Base-by-base conservation (phyloP, 1,140 invertebrate genomes). In the Metopolophium dirhodum region DNA sequence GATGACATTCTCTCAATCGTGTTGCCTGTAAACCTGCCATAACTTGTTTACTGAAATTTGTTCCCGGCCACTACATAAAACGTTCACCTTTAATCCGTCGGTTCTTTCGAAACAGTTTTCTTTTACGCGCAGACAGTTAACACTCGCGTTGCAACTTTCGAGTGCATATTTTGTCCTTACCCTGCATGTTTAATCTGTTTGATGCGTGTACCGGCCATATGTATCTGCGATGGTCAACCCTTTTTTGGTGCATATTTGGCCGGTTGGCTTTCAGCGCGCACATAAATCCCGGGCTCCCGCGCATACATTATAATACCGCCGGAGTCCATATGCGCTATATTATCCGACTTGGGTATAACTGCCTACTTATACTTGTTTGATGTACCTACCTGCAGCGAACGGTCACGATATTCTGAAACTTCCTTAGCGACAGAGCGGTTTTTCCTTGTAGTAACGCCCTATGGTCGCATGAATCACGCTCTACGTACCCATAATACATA, bases 331-430 rank as follows among this genome's bases (percentile, higher is more conserved):
- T 47, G 26, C 41, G 26, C 37, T n/a, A 86, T 88, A 49, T 47
- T 54, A 35, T 89, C 49, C 49, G 49, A n/a, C 49, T 23, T 37
- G 61, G 61, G 6, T 77, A 77, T 77, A n/a, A 77, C 61, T 77
- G 61, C 30, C 61, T 77, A 77, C n/a, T 77, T n/a, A 7, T 77
- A 26, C 87, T 35, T 45, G 49, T 89, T 54, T 54, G 87, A 54
- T 54, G 49, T 54, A 89, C 87, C n/a, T 35, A 30, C 86, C n/a
- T 23, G 87, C n/a, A n/a, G 26, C 2, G 49, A 45, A 54, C 49
- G 14, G 87, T 89, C 87, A 89, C 87, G 87, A 89, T 89, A 89
- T 54, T 54, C 49, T 35, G 49, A 54, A 54, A 89, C 87, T 89
- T 89, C 87, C 87, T 89, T 37, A 54, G 87, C 86, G 86, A 88